Base-by-base conservation (phyloP, 2,888 invertebrate genomes). In the Phengaris alcon region DNA sequence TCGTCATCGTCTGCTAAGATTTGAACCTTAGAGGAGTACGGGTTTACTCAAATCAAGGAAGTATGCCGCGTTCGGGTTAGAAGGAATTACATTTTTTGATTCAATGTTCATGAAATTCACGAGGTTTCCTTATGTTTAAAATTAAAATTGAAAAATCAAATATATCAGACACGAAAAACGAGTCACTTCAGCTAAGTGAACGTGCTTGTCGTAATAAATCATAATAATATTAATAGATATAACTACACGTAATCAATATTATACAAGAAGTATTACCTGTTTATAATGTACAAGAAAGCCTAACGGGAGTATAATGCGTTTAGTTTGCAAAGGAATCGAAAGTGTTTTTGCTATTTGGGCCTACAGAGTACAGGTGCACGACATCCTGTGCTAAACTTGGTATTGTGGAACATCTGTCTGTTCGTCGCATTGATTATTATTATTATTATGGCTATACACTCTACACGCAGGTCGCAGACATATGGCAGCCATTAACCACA, bases 331-430 rank as follows among this genome's bases (percentile, higher is more conserved):
- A 6, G 59, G 10, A 22, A 59, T 59, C 81, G 77, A 80, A 81
- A 77, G 77, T 70, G 84, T 90, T 90, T 89, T 90, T 88, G 87
- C 88, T 84, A 83, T 84, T 84, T 82, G 82, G 85, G 83, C 35
- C 35, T 44, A 85, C 82, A 82, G 82, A 35, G 83, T 88, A 89
- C 92, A 93, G 93, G 92, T 93, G 93, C 87, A 82, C 82, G 79
- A 84, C 91, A 91, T 93, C 92, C 91, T 91, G 92, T 84, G 85
- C 84, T 82, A 84, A 86, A 85, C 86, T 83, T 84, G 85, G 82
- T 83, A 80, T 88, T 88, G 22, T 22, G 83, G 85, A 87, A 90
- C 92, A 93, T 91, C 90, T 92, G 92, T 88, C 83, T 51, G 59
- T 74, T 35, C 75, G 69, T 54, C 44, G 64, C 64, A 44, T 64